Percentiles rank a stretch among this genome's conserved stretches.
These are phyloP conservation scores for Hipparchia sbordonii DNA, from an alignment of 2,888 invertebrate species.

Conservation along the genomic window DNA sequence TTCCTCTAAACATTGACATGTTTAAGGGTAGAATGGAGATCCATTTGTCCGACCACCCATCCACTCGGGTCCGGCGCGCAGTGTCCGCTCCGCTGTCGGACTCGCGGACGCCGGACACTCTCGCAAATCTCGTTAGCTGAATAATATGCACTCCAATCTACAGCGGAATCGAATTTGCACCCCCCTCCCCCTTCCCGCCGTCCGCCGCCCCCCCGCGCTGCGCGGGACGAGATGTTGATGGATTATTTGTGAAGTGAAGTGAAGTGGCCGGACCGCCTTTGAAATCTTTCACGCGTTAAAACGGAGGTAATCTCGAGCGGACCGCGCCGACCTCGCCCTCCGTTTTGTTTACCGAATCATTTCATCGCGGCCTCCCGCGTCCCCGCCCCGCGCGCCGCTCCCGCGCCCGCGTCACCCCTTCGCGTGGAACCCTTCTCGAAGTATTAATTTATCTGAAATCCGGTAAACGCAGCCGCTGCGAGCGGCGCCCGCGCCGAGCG, in stretches of 20 bases:
- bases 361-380: constrained; percentile 58
- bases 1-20: no score
- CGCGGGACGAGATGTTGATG: constrained; percentile 68
- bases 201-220: not conserved
- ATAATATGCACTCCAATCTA: constrained; percentile 79
- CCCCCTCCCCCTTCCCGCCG: constrained; percentile 32
- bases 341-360: constrained; percentile 79
- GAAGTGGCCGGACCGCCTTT: constrained; percentile 59
- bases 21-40: not conserved
- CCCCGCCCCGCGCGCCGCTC: constrained; percentile 40
- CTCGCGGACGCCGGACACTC: not conserved
- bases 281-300: constrained; percentile 82
- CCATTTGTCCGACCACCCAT: not conserved
- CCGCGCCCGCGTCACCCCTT: constrained; percentile 36
- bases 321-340: constrained; percentile 41
- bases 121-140: constrained; percentile 70
- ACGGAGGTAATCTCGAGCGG: constrained; percentile 74
- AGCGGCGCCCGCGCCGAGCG: constrained; percentile 29
- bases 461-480: constrained; percentile 51
- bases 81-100: constrained; percentile 25
- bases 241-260: constrained; percentile 80
- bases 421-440: constrained; percentile 25
- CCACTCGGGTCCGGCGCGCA: not conserved
- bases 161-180: constrained; percentile 72
- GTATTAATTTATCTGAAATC: constrained; percentile 54